Evolutionary conservation across 2,113 vertebrate species (phyloP), one percentile per base, ranked within the genome.

Genomic region (Alectura lathami): DNA sequence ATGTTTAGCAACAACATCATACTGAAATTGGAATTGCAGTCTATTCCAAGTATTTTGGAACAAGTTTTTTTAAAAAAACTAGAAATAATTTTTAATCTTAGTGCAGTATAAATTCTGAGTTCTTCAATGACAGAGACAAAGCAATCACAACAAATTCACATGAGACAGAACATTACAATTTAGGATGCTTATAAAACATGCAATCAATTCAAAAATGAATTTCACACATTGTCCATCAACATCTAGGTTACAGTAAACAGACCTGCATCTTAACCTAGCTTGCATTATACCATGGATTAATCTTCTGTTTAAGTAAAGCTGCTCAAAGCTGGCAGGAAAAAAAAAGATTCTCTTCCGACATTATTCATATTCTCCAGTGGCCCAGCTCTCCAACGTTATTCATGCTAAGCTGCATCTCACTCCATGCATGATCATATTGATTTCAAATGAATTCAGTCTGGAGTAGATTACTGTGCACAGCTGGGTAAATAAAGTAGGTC

Each of bases 401-500:
- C 76, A 86, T 36, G 14, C 75, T 67, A 87, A 83, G 18, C 68
- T 88, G 87, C 29, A 47, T 83, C 54, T 75, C 83, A 63, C 42
- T 76, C 38, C 75, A 74, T 30, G 26, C 22, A 59, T n/a, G 54
- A 67, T 80, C 59, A 85, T 47, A 91, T 4, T 47, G 82, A 94
- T 83, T 93, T 86, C 72, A 86, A 79, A 76, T 66, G 0, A 92
- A 63, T 93, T 94, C 54, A 42, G 38, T 66, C 38, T 86, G 45
- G 22, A 94, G 62, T 53, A 92, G 53, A 84, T 80, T 34, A 50
- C 22, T 45, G n/a, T 40, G 78, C 78, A 91, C 63, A 91, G 79
- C 38, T 91, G 59, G 45, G 45, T 76, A 94, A 86, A 93, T 43
- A 40, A 94, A 89, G 59, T 12, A 91, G 78, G 87, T 54, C 82